Percentiles rank a stretch among this genome's conserved stretches.
These are phyloP conservation scores for Myrmophylax atrothorax DNA, from an alignment of 2,113 vertebrate genomes.

Conservation along the genomic window DNA sequence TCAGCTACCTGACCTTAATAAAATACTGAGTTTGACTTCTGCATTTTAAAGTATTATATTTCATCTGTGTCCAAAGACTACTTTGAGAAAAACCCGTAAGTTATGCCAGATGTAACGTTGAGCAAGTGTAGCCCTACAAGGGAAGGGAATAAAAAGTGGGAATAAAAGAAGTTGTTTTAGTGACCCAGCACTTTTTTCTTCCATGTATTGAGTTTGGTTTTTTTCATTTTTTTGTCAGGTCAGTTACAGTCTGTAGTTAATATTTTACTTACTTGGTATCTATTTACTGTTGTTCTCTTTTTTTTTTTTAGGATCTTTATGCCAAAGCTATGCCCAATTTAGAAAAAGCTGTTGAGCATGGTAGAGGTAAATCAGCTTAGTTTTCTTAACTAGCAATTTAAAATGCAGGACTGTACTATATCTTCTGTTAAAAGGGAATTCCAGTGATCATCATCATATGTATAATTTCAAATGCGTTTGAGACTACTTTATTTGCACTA, in stretches of 20 bases:
- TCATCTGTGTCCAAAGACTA: neutral
- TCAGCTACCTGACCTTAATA: neutral
- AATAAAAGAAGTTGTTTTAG: neutral
- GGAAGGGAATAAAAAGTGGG: neutral
- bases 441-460: neutral
- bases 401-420: neutral
- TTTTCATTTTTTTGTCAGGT: neutral
- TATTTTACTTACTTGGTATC: neutral
- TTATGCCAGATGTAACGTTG: neutral
- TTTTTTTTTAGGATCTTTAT: constrained; percentile 78
- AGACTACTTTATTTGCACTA: neutral
- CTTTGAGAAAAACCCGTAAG: neutral
- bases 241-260: neutral
- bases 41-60: neutral
- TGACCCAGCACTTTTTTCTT: neutral
- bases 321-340: constrained; percentile 80
- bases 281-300: neutral
- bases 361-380: constrained; percentile 80
- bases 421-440: neutral
- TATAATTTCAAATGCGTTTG: neutral
- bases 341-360: constrained; percentile 72
- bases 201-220: neutral
- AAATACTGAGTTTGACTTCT: neutral
- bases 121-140: neutral
- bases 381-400: constrained; percentile 46